A percentile compares a stretch with the other conserved stretches of the same genome.
These are phyloP conservation scores for Chinchilla lanigera DNA, from an alignment of 2,113 vertebrate genomes.

Conservation along the genomic window DNA sequence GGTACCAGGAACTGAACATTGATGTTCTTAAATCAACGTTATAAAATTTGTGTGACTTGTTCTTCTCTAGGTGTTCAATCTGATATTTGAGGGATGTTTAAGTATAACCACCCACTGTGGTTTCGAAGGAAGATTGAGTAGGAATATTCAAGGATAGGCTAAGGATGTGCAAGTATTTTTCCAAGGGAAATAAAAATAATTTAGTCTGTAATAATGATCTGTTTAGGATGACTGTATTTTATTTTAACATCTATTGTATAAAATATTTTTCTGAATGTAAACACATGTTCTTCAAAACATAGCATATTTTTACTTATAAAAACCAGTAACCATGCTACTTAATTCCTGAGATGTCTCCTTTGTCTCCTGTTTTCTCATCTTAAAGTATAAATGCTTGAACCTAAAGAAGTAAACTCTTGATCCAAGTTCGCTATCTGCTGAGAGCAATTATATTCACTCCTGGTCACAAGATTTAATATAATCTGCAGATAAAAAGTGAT, in stretches of 20 bases:
- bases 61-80: background rate
- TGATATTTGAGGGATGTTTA: background rate
- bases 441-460: background rate
- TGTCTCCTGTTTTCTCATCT: background rate
- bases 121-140: background rate
- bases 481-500: background rate
- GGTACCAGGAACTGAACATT: too few relatives aligned
- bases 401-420: background rate
- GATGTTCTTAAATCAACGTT: background rate
- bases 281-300: background rate
- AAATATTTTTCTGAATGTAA: background rate
- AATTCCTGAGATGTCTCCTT: background rate
- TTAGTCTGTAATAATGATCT: background rate
- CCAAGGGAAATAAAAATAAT: background rate
- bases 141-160: background rate
- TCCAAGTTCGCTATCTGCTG: background rate
- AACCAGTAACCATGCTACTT: background rate
- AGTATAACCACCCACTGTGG: background rate
- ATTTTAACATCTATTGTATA: background rate
- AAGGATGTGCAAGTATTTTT: background rate
- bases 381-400: background rate
- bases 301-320: background rate
- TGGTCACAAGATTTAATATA: background rate
- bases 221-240: background rate
- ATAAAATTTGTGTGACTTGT: background rate